These are phyloP conservation scores for Muscidifurax raptorellus DNA, from an alignment of 1,140 invertebrate genomes.

Conservation along the genomic window DNA sequence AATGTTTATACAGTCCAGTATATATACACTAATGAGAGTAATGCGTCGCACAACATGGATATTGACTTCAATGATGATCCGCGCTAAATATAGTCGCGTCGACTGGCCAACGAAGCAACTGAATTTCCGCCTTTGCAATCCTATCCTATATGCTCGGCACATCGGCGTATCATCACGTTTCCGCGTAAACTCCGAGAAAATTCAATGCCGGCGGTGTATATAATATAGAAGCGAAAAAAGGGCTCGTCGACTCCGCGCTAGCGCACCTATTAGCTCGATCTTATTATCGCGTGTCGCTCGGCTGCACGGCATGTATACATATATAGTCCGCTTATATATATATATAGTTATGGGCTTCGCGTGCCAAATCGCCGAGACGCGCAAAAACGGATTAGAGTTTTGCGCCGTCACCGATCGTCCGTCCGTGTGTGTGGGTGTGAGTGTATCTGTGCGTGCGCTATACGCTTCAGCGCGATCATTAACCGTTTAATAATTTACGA, in stretches of 20 bases:
- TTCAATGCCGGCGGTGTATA: background rate
- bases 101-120: too few species aligned
- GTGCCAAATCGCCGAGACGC: conserved; percentile 24
- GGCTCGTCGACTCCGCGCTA: background rate
- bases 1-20: too few species aligned
- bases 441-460: background rate
- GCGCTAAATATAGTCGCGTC: too few species aligned
- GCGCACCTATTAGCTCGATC: background rate
- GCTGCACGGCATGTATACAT: background rate
- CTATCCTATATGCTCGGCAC: too few species aligned
- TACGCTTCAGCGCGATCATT: background rate
- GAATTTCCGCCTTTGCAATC: too few species aligned
- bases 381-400: conserved; percentile 30
- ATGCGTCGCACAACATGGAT: too few species aligned
- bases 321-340: background rate
- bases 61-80: too few species aligned
- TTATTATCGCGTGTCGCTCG: conserved; percentile 31
- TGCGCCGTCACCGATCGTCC: background rate
- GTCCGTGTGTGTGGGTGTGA: background rate
- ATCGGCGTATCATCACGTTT: too few species aligned
- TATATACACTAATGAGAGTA: too few species aligned
- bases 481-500: conserved; percentile 42
- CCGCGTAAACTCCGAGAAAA: background rate
- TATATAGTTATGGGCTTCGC: background rate
- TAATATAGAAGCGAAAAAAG: background rate